phyloP scores from a whole-genome alignment of 1,140 invertebrate genomes.

The Catajapyx aquilonaris region DNA sequence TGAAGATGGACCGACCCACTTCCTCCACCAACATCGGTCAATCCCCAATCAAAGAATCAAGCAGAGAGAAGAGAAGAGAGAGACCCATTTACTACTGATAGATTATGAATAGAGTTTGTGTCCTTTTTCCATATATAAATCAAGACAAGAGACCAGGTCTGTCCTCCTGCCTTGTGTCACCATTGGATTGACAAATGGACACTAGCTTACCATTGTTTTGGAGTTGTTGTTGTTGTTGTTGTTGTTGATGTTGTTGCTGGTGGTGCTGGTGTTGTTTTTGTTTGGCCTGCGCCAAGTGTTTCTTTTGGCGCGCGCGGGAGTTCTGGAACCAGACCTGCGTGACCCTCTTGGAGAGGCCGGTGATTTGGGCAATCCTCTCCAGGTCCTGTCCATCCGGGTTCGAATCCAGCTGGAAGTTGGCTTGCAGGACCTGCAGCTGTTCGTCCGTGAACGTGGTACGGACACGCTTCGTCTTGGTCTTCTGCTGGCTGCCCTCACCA shows the following conservation, averaged over 20 bases:
- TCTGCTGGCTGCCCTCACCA: conserved; percentile 3
- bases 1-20: no score
- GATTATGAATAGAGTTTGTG: no score
- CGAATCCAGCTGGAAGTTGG: conserved; percentile 40
- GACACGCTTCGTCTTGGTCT: conserved; percentile 35
- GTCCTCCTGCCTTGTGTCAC: no score
- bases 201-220: no score
- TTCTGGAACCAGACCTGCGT: conserved; percentile 38
- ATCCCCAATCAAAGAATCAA: no score
- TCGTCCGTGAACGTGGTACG: conserved; percentile 48
- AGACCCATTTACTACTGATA: no score
- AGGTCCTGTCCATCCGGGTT: conserved; percentile 48
- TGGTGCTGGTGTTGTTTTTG: conserved; percentile 6
- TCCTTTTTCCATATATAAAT: no score
- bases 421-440: conserved; percentile 38
- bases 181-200: no score
- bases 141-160: no score
- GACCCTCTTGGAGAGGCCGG: conserved; percentile 40
- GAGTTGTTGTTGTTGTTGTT: no score
- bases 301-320: conserved; percentile 38
- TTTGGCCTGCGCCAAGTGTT: conserved; percentile 13
- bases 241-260: background rate
- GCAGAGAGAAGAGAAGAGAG: no score
- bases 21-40: no score
- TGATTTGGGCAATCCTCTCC: conserved; percentile 40